Conservation (phyloP, 2,113 vertebrate species). For the Spilogale gracilis region DNA sequence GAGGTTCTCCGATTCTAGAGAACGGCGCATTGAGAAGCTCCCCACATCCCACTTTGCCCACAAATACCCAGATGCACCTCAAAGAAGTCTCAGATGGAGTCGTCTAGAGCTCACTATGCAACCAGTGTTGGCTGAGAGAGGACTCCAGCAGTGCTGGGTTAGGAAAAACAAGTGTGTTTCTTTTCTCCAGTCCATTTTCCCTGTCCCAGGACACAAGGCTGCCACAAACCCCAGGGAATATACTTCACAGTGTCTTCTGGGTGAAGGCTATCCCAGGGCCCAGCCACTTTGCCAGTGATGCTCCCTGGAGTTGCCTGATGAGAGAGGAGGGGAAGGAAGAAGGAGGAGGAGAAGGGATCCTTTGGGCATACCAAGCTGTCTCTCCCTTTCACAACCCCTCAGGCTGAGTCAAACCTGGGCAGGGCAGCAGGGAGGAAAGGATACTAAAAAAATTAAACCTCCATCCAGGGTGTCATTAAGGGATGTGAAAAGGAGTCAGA, state of each 20-base stretch:
- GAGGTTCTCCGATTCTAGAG: neutral
- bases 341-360: no score
- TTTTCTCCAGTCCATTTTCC: neutral
- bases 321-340: neutral
- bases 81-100: neutral
- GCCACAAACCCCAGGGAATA: neutral
- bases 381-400: neutral
- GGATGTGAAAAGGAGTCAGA: neutral
- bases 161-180: neutral
- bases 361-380: neutral
- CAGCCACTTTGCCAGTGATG: accelerated
- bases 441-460: neutral
- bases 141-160: no score
- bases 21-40: neutral
- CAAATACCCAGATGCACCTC: neutral
- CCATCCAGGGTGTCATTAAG: neutral
- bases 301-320: neutral
- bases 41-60: neutral
- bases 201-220: neutral
- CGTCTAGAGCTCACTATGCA: neutral
- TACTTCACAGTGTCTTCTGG: neutral
- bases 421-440: neutral
- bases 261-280: neutral
- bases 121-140: neutral
- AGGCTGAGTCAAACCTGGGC: neutral